Conservation (phyloP, 2,888 invertebrate species). For the Chelonus formosanus region DNA sequence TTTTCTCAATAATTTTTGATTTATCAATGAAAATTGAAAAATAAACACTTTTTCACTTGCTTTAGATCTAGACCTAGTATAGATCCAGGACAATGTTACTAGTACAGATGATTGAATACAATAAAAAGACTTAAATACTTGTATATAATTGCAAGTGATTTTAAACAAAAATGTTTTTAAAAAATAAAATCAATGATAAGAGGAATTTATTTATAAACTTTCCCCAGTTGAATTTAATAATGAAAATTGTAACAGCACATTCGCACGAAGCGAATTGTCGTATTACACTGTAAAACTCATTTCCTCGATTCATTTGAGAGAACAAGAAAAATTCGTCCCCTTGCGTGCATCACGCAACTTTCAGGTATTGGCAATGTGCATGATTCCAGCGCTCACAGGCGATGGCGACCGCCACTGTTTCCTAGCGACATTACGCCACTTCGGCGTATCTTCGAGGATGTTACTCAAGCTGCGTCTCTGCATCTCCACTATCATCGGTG, state of each 20-base stretch:
- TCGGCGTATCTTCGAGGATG: slow-evolving; percentile 80
- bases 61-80: too few species aligned
- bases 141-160: too few species aligned
- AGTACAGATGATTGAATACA: too few species aligned
- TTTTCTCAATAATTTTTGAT: too few species aligned
- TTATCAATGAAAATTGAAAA: too few species aligned
- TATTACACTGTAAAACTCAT: slow-evolving; percentile 5
- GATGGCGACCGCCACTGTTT: slow-evolving; percentile 86
- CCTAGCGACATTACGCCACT: slow-evolving; percentile 81
- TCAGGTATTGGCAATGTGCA: slow-evolving; percentile 38
- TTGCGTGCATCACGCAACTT: slow-evolving; percentile 34
- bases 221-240: too few species aligned
- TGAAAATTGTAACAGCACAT: slow-evolving; percentile 1
- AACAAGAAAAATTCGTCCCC: slow-evolving; percentile 17
- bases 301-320: slow-evolving; percentile 15
- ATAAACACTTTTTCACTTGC: too few species aligned
- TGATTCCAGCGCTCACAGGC: slow-evolving; percentile 75
- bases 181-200: not conserved
- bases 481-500: slow-evolving; percentile 58
- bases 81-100: too few species aligned
- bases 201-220: not conserved
- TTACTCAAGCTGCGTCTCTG: slow-evolving; percentile 68
- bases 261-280: not conserved
- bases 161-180: not conserved
- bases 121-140: too few species aligned